phyloP scores from a whole-genome alignment of 2,797 vertebrate genomes.

The Vipera ursinii region DNA sequence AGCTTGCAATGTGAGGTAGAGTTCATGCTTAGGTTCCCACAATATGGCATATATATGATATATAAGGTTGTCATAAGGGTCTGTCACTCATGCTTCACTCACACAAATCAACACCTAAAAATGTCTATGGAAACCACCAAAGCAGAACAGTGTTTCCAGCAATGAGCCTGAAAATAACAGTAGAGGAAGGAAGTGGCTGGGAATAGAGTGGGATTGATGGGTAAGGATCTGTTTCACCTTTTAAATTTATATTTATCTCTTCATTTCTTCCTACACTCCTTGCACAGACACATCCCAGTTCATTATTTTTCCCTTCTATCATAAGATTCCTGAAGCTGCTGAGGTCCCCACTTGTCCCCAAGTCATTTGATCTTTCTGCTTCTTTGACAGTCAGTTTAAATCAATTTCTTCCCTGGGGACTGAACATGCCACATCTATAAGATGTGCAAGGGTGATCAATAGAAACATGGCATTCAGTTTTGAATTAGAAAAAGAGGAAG shows the following conservation, averaged over 20 bases:
- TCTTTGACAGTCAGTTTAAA: constrained; percentile 45
- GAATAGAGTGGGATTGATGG: not conserved
- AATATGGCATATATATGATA: not conserved
- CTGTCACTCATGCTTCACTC: constrained; percentile 25
- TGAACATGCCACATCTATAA: constrained; percentile 31
- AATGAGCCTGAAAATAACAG: constrained; percentile 17
- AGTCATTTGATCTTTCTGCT: constrained; percentile 38
- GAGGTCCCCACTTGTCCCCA: not conserved
- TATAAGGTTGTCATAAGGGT: not conserved
- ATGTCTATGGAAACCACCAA: constrained; percentile 4
- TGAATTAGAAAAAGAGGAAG: constrained; percentile 3
- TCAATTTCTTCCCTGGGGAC: constrained; percentile 50
- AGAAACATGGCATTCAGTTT: constrained; percentile 24
- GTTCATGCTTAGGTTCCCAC: not conserved
- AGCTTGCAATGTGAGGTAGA: not conserved
- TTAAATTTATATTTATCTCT: constrained; percentile 23
- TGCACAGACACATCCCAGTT: constrained; percentile 16
- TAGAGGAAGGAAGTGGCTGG: constrained; percentile 20
- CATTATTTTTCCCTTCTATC: constrained; percentile 18
- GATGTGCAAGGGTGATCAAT: constrained; percentile 23
- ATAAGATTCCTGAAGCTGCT: constrained; percentile 24
- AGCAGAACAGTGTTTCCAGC: constrained; percentile 6
- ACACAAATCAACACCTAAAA: constrained; percentile 33
- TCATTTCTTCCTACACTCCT: not conserved
- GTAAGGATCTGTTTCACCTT: not conserved